Base-by-base conservation (phyloP, 2,797 vertebrate species). In the Liasis olivaceus region DNA sequence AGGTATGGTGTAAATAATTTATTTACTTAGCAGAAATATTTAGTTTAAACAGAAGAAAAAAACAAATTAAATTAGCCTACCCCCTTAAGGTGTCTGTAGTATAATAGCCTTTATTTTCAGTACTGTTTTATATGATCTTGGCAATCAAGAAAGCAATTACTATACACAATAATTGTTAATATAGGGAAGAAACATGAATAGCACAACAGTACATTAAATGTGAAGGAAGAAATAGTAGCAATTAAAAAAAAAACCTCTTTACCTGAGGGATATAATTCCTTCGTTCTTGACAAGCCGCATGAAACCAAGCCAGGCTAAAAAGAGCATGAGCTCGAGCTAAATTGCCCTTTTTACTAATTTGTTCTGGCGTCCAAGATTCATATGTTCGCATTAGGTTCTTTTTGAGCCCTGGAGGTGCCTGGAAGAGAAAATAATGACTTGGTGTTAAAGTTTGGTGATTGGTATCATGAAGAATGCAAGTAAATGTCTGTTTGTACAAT, bases 241-340 rank as follows among this genome's bases (percentile, higher is more conserved):
- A 7, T 24, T 54, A 58, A 94, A 88, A 26, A 13, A 26, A 28
- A 87, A 15, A 64, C 42, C 11, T 89, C 69, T 47, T 94, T 96
- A 99, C 99, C 98, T 99, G 99, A 90, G 99, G 99, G 95, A 99
- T 99, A 91, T 99, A 99, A 96, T 99, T 99, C 96, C 99, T 98
- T 97, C 99, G 98, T 97, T 99, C 99, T 95, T 99, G 99, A 96
- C 99, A 99, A 15, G 99, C 98, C 85, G 99, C 99, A 88, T 99
- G 99, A 97, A 99, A 99, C 99, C 99, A 99, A 7, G 99, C 99
- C 95, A 99, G 97, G 96, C 98, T 99, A 96, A 99, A 99, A 31
- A 99, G 98, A 89, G 98, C 98, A 94, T 99, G 98, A 9, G 99
- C 98, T 92, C 99, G 98, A 85, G 98, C 93, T 86, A 98, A 54